Evolutionary conservation across 2,888 invertebrate species (phyloP).

Genomic region (Cantharis rustica): DNA sequence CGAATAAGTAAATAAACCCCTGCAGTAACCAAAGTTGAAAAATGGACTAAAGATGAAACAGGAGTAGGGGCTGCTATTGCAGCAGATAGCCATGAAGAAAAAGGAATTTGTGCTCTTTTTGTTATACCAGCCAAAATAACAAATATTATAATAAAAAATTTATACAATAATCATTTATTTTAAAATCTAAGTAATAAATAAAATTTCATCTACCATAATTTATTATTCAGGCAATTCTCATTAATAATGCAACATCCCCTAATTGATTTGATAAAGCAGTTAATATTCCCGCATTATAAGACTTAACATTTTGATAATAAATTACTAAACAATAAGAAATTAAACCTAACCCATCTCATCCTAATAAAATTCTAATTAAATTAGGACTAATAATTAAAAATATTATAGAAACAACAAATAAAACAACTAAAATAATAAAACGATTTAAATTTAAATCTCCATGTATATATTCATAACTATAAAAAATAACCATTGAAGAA

Average conservation of each 20-base stretch:
- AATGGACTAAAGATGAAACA: conserved; percentile 71
- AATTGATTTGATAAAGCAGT: conserved; percentile 75
- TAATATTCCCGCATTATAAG: conserved; percentile 72
- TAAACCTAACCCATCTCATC: too few species aligned
- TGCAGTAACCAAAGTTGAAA: conserved; percentile 79
- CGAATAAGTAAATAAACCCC: conserved; percentile 77
- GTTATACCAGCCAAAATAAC: conserved; percentile 72
- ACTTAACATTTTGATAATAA: conserved; percentile 71
- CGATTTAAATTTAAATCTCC: too few species aligned
- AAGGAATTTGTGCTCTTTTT: conserved; percentile 82
- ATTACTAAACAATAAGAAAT: conserved; percentile 70
- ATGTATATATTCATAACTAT: too few species aligned
- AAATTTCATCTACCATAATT: conserved; percentile 50
- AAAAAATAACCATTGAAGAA: too few species aligned
- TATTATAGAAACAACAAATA: too few species aligned
- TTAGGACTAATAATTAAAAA: too few species aligned
- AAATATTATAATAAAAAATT: conserved; percentile 37
- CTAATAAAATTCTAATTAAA: too few species aligned
- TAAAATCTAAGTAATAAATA: conserved; percentile 54
- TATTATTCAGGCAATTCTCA: conserved; percentile 49
- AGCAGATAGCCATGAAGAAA: conserved; percentile 75
- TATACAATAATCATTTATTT: conserved; percentile 56
- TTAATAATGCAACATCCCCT: conserved; percentile 71
- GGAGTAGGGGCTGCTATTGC: conserved; percentile 80
- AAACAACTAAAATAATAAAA: too few species aligned